A percentile compares a stretch with the other conserved stretches of the same genome.
phyloP scores from a whole-genome alignment of 2,113 vertebrate species.

The Pogona vitticeps region DNA sequence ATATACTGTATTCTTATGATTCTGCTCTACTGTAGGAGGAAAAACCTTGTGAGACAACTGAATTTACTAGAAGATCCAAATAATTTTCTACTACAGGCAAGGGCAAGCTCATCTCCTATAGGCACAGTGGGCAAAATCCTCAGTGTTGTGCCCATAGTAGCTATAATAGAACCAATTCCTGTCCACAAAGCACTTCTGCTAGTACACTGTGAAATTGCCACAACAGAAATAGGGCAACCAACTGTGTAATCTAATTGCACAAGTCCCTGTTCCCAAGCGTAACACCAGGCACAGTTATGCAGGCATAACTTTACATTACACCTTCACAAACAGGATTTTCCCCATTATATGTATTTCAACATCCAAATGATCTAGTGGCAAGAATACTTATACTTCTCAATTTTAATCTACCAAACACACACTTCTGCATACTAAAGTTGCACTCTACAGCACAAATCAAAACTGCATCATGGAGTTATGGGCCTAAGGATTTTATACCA shows the following conservation, averaged over 20 bases:
- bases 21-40: not conserved
- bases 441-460: not conserved
- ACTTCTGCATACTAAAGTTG: not conserved
- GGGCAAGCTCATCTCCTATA: not conserved
- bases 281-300: too few species aligned
- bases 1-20: not conserved
- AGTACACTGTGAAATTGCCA: too few species aligned
- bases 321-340: too few species aligned
- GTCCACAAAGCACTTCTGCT: too few species aligned
- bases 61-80: not conserved
- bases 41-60: not conserved
- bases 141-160: too few species aligned
- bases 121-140: too few species aligned
- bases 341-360: not conserved
- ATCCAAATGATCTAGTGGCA: not conserved
- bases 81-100: not conserved
- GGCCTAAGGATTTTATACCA: not conserved
- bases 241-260: too few species aligned
- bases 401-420: not conserved
- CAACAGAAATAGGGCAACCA: too few species aligned
- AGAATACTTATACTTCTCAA: not conserved
- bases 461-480: not conserved
- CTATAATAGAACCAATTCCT: too few species aligned
- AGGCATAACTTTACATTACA: too few species aligned
- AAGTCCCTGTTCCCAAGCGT: too few species aligned